These are phyloP conservation scores for Nomada hirtipes DNA, from an alignment of 2,888 invertebrate genomes.

Conservation along the genomic window DNA sequence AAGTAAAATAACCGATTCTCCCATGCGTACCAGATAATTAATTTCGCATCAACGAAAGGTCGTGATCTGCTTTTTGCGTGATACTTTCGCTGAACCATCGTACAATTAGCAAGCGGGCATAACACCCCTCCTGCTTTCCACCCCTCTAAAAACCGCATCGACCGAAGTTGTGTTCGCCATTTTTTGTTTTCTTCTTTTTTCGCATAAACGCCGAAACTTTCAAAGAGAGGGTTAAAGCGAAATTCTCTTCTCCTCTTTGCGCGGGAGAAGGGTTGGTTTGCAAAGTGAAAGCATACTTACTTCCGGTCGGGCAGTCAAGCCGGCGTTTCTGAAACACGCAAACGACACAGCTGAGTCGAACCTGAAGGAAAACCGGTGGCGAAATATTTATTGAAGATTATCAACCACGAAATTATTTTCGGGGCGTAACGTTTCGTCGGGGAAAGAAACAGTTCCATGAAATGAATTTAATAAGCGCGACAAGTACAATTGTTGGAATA, in stretches of 20 bases:
- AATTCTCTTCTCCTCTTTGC: constrained; percentile 35
- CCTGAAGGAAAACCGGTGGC: constrained; percentile 4
- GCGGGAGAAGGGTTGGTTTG: constrained; percentile 36
- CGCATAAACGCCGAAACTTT: constrained; percentile 25
- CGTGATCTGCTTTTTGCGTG: neutral
- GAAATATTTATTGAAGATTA: constrained; percentile 1
- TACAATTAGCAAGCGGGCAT: too few relatives aligned
- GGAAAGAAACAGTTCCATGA: neutral
- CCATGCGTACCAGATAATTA: too few relatives aligned
- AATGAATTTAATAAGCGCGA: too few relatives aligned
- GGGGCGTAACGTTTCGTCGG: neutral
- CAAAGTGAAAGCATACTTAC: constrained; percentile 59
- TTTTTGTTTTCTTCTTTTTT: neutral
- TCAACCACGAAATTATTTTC: neutral
- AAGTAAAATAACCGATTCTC: too few relatives aligned
- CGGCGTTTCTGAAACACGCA: constrained; percentile 62
- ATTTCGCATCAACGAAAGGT: too few relatives aligned
- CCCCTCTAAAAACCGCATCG: neutral
- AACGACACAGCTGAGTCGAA: constrained; percentile 26
- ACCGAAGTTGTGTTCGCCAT: constrained; percentile 2
- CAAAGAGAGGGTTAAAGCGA: constrained; percentile 18
- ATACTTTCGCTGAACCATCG: too few relatives aligned
- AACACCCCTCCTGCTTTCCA: too few relatives aligned
- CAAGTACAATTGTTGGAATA: too few relatives aligned
- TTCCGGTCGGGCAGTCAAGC: constrained; percentile 55